Evolutionary conservation across 2,888 invertebrate genomes (phyloP).

Genomic region (Punctoribates punctum): DNA sequence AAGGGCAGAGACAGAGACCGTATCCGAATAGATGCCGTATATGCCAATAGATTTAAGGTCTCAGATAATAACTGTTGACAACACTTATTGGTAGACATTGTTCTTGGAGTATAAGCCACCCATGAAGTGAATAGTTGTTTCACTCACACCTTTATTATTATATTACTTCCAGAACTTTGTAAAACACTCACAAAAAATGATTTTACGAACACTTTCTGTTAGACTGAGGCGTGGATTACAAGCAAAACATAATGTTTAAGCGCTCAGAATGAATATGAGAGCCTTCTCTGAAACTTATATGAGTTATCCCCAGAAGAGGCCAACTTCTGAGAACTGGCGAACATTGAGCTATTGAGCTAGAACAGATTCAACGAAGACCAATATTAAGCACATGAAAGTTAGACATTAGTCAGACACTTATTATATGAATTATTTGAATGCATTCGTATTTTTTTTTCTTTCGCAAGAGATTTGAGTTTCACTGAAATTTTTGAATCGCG

Average conservation of each 20-base stretch:
- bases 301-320: conserved; percentile 21
- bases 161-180: background rate
- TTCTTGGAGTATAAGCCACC: background rate
- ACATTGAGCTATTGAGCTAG: background rate
- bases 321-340: conserved; percentile 7
- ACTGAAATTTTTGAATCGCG: background rate
- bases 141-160: conserved; percentile 29
- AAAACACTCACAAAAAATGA: conserved; percentile 3
- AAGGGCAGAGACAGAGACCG: background rate
- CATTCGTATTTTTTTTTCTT: background rate
- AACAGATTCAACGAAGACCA: background rate
- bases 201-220: conserved; percentile 1
- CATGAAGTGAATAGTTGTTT: background rate
- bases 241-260: background rate
- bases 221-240: conserved; percentile 23
- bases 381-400: background rate
- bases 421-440: conserved; percentile 7
- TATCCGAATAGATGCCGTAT: too few relatives aligned
- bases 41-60: background rate
- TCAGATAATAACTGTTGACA: background rate
- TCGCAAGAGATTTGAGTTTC: background rate
- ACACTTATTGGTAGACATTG: background rate
- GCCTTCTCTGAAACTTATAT: background rate
- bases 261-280: background rate
- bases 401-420: background rate